Evolutionary conservation across 2,888 invertebrate genomes (phyloP).

Genomic region (Campoletis raptor): DNA sequence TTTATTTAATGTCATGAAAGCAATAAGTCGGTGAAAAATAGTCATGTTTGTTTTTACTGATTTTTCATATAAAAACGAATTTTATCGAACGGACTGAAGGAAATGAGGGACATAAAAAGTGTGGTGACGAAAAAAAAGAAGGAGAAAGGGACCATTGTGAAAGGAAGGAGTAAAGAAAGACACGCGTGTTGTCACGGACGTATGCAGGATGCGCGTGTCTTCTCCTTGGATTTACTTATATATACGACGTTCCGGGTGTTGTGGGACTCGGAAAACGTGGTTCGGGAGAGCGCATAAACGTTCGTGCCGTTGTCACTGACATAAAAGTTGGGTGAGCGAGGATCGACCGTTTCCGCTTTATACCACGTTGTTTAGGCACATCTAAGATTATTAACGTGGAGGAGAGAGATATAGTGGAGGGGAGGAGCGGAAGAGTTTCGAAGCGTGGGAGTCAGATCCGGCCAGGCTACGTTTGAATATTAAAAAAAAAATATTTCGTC

Average conservation of each 20-base stretch:
- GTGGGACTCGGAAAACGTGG: conserved; percentile 46
- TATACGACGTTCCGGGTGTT: conserved; percentile 27
- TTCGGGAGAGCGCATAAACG: conserved; percentile 49
- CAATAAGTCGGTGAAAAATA: too few species aligned
- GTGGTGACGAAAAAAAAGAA: conserved; percentile 41
- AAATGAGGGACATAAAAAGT: neutral
- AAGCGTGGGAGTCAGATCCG: conserved; percentile 50
- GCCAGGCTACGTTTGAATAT: conserved; percentile 4
- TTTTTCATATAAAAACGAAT: neutral
- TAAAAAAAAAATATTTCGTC: conserved; percentile 5
- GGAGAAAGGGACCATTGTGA: conserved; percentile 28
- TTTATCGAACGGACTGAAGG: neutral
- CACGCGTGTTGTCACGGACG: conserved; percentile 81
- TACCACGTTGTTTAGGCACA: conserved; percentile 56
- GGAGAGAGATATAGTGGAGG: neutral
- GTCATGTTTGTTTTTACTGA: neutral
- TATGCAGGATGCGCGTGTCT: conserved; percentile 84
- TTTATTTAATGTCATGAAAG: neutral
- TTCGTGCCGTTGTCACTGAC: conserved; percentile 48
- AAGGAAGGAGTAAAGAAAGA: conserved; percentile 67
- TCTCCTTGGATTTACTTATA: conserved; percentile 74
- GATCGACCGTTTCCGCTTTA: conserved; percentile 58
- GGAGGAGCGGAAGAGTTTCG: conserved; percentile 5
- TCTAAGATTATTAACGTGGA: conserved; percentile 45
- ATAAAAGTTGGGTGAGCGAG: conserved; percentile 57